Conservation (phyloP, 1,140 invertebrate species). For the Andrena cerasifolii region DNA sequence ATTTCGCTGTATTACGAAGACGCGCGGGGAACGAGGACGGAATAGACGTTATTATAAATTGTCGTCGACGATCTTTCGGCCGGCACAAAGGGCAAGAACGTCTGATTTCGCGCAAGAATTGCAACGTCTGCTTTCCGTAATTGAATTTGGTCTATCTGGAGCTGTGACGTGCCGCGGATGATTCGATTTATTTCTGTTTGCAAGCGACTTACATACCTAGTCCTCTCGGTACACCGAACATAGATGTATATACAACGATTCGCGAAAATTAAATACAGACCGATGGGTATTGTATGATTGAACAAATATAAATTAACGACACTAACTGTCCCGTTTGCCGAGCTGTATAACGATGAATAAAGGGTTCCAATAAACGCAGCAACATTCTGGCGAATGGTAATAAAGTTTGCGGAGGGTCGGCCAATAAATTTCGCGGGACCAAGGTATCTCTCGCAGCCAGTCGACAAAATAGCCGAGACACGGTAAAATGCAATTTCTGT, state of each 20-base stretch:
- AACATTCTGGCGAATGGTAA: constrained; percentile 5
- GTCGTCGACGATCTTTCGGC: background rate
- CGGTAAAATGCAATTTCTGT: constrained; percentile 36
- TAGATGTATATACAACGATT: no score
- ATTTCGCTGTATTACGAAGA: background rate
- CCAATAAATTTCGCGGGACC: constrained; percentile 32
- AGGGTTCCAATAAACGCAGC: background rate
- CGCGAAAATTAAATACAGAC: no score
- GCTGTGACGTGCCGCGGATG: background rate
- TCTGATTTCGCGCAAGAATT: background rate
- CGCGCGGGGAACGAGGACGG: background rate
- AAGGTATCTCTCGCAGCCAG: constrained; percentile 26
- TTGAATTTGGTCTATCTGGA: background rate
- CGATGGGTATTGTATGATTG: background rate
- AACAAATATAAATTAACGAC: background rate
- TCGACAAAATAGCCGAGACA: constrained; percentile 44
- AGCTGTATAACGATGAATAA: constrained; percentile 8
- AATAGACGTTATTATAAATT: constrained; percentile 38
- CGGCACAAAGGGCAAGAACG: background rate
- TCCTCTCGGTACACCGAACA: no score
- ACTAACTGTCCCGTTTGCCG: background rate
- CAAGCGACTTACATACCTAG: no score
- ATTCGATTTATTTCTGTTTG: no score
- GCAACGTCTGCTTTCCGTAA: background rate
- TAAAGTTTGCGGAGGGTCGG: background rate